Percentiles rank a stretch among this genome's conserved stretches.
Evolutionary conservation across 2,888 invertebrate genomes (phyloP).

Genomic region (Acronicta aceris): DNA sequence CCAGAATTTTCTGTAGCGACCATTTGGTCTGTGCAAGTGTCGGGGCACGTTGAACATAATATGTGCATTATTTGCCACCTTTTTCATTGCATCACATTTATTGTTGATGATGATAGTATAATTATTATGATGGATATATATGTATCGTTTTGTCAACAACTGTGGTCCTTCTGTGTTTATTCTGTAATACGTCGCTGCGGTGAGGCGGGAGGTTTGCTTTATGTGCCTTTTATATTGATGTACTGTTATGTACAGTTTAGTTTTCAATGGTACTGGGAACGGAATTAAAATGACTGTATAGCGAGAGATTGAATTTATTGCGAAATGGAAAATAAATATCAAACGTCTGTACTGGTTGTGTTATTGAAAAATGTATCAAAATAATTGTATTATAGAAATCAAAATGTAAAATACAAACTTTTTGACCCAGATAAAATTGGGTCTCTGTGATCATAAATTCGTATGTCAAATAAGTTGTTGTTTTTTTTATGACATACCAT

Average conservation of each 20-base stretch:
- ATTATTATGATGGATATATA: no score
- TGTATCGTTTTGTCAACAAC: not conserved
- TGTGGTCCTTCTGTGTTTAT: slow-evolving; percentile 14
- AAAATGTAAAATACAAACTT: not conserved
- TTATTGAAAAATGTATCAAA: not conserved
- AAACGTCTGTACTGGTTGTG: not conserved
- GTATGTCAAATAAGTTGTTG: no score
- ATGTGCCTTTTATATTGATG: slow-evolving; percentile 55
- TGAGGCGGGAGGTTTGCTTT: slow-evolving; percentile 44
- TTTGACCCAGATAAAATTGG: not conserved
- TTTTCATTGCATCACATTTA: no score
- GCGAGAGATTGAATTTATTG: slow-evolving; percentile 45
- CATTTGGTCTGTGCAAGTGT: no score
- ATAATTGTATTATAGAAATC: no score
- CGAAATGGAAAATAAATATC: slow-evolving; percentile 8
- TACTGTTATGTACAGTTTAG: slow-evolving; percentile 49
- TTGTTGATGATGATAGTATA: no score
- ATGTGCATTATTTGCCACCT: no score
- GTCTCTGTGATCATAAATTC: no score
- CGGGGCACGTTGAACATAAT: no score
- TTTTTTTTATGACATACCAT: no score
- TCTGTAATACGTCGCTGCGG: slow-evolving; percentile 15
- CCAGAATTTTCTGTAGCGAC: no score
- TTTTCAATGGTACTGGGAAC: slow-evolving; percentile 38
- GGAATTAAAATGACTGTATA: slow-evolving; percentile 32